phyloP scores from a whole-genome alignment of 2,888 invertebrate genomes.

The Drosophila barbarae region DNA sequence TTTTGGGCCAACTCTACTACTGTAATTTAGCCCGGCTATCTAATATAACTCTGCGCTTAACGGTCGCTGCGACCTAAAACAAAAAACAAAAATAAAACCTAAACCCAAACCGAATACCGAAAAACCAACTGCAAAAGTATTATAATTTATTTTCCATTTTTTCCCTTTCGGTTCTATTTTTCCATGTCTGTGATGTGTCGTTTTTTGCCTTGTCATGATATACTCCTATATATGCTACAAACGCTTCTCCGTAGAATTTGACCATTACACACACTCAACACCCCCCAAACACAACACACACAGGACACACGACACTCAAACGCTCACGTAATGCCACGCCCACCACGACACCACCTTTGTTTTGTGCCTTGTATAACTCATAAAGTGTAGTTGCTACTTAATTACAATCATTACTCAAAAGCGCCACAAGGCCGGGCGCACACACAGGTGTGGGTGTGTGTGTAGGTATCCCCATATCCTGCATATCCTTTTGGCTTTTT shows the following conservation, averaged over 20 bases:
- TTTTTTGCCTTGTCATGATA: constrained; percentile 66
- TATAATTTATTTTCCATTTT: constrained; percentile 55
- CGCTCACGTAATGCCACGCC: constrained; percentile 36
- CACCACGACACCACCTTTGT: constrained; percentile 41
- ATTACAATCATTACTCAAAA: constrained; percentile 73
- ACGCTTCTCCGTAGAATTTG: constrained; percentile 58
- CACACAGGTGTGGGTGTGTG: constrained; percentile 28
- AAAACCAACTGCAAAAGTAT: constrained; percentile 52
- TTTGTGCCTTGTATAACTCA: constrained; percentile 64
- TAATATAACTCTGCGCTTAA: constrained; percentile 42
- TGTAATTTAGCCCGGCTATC: constrained; percentile 48
- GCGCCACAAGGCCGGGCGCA: constrained; percentile 47
- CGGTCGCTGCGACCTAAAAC: constrained; percentile 34
- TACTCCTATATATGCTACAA: constrained; percentile 45
- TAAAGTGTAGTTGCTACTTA: constrained; percentile 71
- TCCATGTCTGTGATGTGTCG: constrained; percentile 51
- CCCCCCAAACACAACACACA: constrained; percentile 2
- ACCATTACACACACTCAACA: constrained; percentile 33
- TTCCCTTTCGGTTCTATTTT: constrained; percentile 25
- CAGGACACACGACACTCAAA: constrained; percentile 24
- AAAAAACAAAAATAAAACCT: constrained; percentile 19
- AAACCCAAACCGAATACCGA: constrained; percentile 42
- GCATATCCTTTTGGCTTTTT: constrained; percentile 45
- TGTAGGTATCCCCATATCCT: constrained; percentile 21
- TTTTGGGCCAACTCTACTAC: constrained; percentile 40